Conservation (phyloP, 2,113 vertebrate species). For the Centropus bengalensis region DNA sequence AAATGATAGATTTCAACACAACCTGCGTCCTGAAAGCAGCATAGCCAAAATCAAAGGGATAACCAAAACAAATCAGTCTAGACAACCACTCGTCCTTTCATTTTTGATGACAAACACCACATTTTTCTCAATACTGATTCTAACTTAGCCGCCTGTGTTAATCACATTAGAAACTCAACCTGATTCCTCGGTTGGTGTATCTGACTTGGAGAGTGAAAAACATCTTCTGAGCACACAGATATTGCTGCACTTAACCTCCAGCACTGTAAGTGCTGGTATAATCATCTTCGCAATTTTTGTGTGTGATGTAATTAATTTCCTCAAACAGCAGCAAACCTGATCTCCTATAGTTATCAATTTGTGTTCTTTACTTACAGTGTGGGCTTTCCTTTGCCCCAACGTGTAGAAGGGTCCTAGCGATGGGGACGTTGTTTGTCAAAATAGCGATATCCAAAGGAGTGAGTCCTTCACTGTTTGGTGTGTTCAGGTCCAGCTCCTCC, state of each 20-base stretch:
- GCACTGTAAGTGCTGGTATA: background rate
- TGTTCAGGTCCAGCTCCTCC: constrained; percentile 95
- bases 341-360: background rate
- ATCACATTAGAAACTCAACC: background rate
- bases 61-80: constrained; percentile 1
- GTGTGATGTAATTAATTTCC: background rate
- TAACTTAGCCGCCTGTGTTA: background rate
- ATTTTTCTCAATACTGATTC: background rate
- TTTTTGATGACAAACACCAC: background rate
- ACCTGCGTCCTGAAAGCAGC: background rate
- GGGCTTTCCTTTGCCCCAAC: constrained; percentile 92
- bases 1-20: background rate
- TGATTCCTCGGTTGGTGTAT: background rate
- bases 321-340: background rate
- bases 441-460: constrained; percentile 92
- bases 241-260: background rate
- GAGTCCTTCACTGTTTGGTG: constrained; percentile 91
- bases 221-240: background rate
- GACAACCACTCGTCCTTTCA: background rate
- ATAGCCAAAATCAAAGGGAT: background rate
- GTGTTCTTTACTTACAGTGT: constrained; percentile 88
- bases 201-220: background rate
- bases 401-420: constrained; percentile 89
- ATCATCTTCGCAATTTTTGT: background rate
- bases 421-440: constrained; percentile 93